Percentiles rank a stretch among this genome's conserved stretches.
Evolutionary conservation across 2,888 invertebrate species (phyloP).

Genomic region (Omphaloscelis lunosa): DNA sequence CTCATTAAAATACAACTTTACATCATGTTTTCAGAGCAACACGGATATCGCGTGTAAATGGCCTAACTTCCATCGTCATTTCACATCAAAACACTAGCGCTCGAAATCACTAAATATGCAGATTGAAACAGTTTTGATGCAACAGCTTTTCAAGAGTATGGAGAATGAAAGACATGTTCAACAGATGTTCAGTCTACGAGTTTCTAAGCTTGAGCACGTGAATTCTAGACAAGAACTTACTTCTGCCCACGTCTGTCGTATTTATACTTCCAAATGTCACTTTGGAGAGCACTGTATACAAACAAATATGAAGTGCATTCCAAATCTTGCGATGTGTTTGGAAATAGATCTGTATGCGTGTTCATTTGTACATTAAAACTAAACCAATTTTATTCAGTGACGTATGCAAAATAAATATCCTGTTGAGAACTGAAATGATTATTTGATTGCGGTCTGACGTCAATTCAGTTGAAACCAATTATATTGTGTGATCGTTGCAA

Average conservation of each 20-base stretch:
- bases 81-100: slow-evolving; percentile 5
- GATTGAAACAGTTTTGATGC: slow-evolving; percentile 19
- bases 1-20: slow-evolving; percentile 30
- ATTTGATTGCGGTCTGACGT: slow-evolving; percentile 63
- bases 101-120: slow-evolving; percentile 24
- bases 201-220: slow-evolving; percentile 9
- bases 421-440: slow-evolving; percentile 49
- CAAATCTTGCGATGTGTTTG: slow-evolving; percentile 26
- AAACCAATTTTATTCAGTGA: slow-evolving; percentile 41
- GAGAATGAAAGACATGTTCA: slow-evolving; percentile 22
- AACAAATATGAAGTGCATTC: slow-evolving; percentile 40
- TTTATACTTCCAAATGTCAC: slow-evolving; percentile 51
- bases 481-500: slow-evolving; percentile 25
- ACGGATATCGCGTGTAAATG: slow-evolving; percentile 30
- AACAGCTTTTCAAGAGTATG: slow-evolving; percentile 25
- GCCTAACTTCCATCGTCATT: slow-evolving; percentile 10
- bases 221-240: slow-evolving; percentile 40
- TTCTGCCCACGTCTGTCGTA: slow-evolving; percentile 40
- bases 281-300: slow-evolving; percentile 30
- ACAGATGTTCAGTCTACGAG: slow-evolving; percentile 42
- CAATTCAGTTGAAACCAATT: slow-evolving; percentile 46
- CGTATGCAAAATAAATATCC: slow-evolving; percentile 39
- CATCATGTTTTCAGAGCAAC: slow-evolving; percentile 37
- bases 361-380: slow-evolving; percentile 23
- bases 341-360: slow-evolving; percentile 19